These are phyloP conservation scores for Aphodius sticticus DNA, from an alignment of 2,888 invertebrate species.

Conservation along the genomic window DNA sequence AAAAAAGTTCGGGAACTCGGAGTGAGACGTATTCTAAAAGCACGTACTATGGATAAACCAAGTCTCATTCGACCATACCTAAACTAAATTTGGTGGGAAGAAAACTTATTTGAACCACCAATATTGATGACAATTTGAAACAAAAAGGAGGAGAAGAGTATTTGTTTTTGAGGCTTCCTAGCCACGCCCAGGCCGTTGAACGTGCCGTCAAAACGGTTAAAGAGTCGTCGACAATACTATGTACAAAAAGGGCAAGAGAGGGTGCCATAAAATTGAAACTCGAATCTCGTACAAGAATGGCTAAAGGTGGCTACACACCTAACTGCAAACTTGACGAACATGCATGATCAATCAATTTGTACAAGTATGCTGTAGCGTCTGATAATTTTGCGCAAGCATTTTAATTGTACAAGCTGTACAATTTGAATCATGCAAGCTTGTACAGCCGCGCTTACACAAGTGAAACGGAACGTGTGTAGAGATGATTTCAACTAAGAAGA, in stretches of 20 bases:
- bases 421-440: too few relatives aligned
- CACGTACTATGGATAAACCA: neutral
- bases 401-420: too few relatives aligned
- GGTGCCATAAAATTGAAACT: slow-evolving; percentile 15
- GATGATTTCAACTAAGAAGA: too few relatives aligned
- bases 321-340: neutral
- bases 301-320: neutral
- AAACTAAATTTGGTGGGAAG: slow-evolving; percentile 11
- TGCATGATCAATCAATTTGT: too few relatives aligned
- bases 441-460: too few relatives aligned
- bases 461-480: too few relatives aligned
- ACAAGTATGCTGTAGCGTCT: too few relatives aligned
- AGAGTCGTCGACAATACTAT: neutral
- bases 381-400: too few relatives aligned
- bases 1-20: neutral
- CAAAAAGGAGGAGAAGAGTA: slow-evolving; percentile 14
- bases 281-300: slow-evolving; percentile 4
- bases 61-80: too few relatives aligned
- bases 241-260: neutral
- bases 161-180: slow-evolving; percentile 15
- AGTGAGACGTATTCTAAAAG: slow-evolving; percentile 8
- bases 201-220: slow-evolving; percentile 14
- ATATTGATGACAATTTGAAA: slow-evolving; percentile 17
- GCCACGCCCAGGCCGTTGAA: neutral
- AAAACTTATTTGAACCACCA: slow-evolving; percentile 12